Evolutionary conservation across 2,113 vertebrate species (phyloP).

Genomic region (Orcinus orca): DNA sequence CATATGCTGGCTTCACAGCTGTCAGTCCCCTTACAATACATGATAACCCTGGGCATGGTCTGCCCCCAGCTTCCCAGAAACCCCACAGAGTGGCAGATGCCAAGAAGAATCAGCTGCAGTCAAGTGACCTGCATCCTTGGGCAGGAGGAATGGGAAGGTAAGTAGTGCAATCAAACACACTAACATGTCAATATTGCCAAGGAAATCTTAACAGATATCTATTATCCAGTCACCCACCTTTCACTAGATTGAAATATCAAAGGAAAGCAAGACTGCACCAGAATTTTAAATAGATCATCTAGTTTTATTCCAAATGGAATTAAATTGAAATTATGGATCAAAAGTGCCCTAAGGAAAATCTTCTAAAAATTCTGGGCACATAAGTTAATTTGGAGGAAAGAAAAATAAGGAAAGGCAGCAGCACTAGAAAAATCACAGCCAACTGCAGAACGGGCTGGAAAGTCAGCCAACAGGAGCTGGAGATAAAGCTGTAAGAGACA

Average conservation of each 20-base stretch:
- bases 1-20: not conserved
- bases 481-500: not conserved
- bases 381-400: slow-evolving; percentile 1
- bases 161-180: not conserved
- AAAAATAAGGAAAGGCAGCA: not conserved
- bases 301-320: slow-evolving; percentile 8
- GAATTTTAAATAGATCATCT: slow-evolving; percentile 19
- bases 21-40: not conserved
- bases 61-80: not conserved
- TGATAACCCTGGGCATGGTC: not conserved
- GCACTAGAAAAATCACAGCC: not conserved
- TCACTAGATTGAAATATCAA: not conserved
- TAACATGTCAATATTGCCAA: not conserved
- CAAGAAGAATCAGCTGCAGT: not conserved
- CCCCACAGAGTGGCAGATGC: not conserved
- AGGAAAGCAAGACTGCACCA: not conserved
- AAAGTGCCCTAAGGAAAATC: not conserved
- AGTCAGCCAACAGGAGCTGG: not conserved
- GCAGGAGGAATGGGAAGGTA: not conserved
- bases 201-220: slow-evolving; percentile 1
- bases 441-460: not conserved
- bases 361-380: not conserved
- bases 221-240: not conserved
- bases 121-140: not conserved
- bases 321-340: slow-evolving; percentile 26